Evolutionary conservation across 2,888 invertebrate genomes (phyloP).

Genomic region (Apocheima hispidaria): DNA sequence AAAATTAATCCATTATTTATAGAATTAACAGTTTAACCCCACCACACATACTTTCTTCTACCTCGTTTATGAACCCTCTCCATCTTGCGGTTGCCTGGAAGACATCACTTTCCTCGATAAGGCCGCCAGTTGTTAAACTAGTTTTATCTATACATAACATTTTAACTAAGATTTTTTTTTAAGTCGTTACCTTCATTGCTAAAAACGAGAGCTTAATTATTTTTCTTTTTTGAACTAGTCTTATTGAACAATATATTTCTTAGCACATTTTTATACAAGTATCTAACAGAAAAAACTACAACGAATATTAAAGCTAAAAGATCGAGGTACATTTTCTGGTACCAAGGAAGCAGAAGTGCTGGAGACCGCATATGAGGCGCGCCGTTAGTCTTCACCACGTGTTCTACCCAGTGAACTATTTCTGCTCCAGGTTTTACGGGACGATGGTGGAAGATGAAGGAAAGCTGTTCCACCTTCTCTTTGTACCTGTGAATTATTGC

Average conservation of each 20-base stretch:
- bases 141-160: too few relatives aligned
- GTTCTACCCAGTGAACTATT: conserved; percentile 90
- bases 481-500: conserved; percentile 52
- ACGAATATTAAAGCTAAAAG: conserved; percentile 38
- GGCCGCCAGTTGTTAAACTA: too few relatives aligned
- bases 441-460: conserved; percentile 67
- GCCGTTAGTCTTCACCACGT: conserved; percentile 86
- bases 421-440: conserved; percentile 85
- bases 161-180: too few relatives aligned
- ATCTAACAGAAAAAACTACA: conserved; percentile 2
- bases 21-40: too few relatives aligned
- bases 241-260: conserved; percentile 5
- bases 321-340: conserved; percentile 70
- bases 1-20: too few relatives aligned
- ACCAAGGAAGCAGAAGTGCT: conserved; percentile 56
- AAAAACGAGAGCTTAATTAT: too few relatives aligned
- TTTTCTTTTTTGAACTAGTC: conserved; percentile 4
- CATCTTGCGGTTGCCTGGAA: too few relatives aligned
- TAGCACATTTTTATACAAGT: conserved; percentile 1
- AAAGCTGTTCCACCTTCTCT: conserved; percentile 54
- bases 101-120: too few relatives aligned
- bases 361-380: conserved; percentile 78
- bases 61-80: too few relatives aligned
- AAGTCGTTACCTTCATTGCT: too few relatives aligned
- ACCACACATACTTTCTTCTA: too few relatives aligned